A percentile compares a stretch with the other conserved stretches of the same genome.
Conservation (phyloP, 2,888 invertebrate species). For the Alsophila aescularia region DNA sequence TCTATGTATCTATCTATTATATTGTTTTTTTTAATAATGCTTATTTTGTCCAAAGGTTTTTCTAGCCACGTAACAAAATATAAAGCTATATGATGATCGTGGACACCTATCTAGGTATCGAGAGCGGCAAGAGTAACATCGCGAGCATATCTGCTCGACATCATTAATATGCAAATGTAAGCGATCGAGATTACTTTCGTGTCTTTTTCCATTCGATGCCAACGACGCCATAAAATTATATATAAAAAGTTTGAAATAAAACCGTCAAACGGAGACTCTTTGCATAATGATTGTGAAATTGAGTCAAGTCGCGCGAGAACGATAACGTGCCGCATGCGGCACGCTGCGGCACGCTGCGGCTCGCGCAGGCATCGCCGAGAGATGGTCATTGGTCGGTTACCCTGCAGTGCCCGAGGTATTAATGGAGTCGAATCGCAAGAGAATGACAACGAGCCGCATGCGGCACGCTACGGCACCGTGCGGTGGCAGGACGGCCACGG, state of each 20-base stretch:
- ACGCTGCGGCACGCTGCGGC: not conserved
- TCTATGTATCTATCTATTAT: no score
- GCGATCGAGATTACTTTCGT: slow-evolving; percentile 32
- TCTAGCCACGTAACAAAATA: no score
- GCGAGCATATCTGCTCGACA: slow-evolving; percentile 16
- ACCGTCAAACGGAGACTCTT: slow-evolving; percentile 26
- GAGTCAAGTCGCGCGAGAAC: no score
- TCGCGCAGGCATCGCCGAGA: no score
- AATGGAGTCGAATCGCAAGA: no score
- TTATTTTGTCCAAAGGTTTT: no score
- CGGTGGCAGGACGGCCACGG: no score
- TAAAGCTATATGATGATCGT: no score
- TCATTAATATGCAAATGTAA: slow-evolving; percentile 34
- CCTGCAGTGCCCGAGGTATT: no score
- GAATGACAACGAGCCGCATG: no score
- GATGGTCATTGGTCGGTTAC: no score
- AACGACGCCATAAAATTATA: slow-evolving; percentile 32
- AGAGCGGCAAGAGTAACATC: slow-evolving; percentile 10
- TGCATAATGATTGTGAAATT: slow-evolving; percentile 34
- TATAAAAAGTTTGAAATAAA: slow-evolving; percentile 31
- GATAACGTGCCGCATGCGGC: not conserved
- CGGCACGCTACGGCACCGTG: not conserved
- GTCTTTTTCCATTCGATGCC: slow-evolving; percentile 34
- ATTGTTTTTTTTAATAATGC: no score
- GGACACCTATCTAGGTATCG: not conserved